Evolutionary conservation across 1,140 invertebrate genomes (phyloP), one percentile per base, ranked within the genome.

Genomic region (Lepidostoma basale): DNA sequence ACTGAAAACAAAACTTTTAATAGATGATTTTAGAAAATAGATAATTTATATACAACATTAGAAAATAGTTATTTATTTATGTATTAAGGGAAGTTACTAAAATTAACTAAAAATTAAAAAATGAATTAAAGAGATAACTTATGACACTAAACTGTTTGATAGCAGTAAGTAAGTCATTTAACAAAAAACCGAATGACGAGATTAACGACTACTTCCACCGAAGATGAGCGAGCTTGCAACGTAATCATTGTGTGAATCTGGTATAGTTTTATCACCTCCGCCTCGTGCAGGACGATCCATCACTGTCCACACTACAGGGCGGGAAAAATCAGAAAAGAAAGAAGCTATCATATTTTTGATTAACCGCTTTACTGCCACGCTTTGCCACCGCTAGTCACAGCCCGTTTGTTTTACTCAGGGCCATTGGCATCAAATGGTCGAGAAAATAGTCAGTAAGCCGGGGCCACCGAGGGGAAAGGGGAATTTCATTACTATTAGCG

Each of bases 331-430:
- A 30, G 28, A 28, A 30, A 56, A 56, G 52, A 30, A 20, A 28
- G 16, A 56, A 56, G 52, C 52, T n/a, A 56, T 56, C 52, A 56
- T 56, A 9, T 56, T 56, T 56, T 33, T 56, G 52, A 56, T 56
- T 30, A 56, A 56, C 52, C 28, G 52, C 20, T 30, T 30, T 56
- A 30, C 52, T 30, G 52, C 52, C 26, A 30, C 52, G 28, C 52
- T 56, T 30, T 30, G 52, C 52, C 52, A 56, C 28, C 28, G n/a
- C 49, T 22, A 12, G 52, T 20, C 52, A 56, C 28, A 56, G 25
- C 28, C 52, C 52, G 52, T 56, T 56, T 30, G 52, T 14, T 14
- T 56, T 12, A 30, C 52, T 56, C 20, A 33, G 33, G 8, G n/a
- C 45, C 18, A 20, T 10, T 10, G 22, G 5, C 9, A 23, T 8